Conservation (phyloP, 64 coral and sea anemone genomes). For the Stichodactyla mertensii region DNA sequence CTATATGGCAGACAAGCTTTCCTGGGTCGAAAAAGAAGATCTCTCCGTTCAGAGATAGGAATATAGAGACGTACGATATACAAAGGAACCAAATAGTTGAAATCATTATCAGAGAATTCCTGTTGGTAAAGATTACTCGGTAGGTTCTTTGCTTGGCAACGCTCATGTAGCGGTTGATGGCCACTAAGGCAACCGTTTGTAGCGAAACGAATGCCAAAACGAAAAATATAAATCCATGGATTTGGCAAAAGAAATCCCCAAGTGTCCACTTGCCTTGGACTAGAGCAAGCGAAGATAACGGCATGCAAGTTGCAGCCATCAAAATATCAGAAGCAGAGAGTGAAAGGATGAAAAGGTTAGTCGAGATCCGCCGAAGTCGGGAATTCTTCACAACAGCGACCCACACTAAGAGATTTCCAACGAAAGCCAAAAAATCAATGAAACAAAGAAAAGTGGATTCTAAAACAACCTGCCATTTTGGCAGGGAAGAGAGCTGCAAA, state of each 20-base stretch:
- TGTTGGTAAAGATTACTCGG: constrained; percentile 31
- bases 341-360: constrained; percentile 54
- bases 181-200: constrained; percentile 50
- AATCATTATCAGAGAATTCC: constrained; percentile 37
- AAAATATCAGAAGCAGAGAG: constrained; percentile 59
- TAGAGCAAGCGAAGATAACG: constrained; percentile 47
- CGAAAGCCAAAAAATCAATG: constrained; percentile 43
- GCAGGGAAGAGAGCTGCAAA: constrained; percentile 27
- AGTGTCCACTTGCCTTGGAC: constrained; percentile 42
- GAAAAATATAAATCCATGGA: constrained; percentile 63
- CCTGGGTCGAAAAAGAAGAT: constrained; percentile 45
- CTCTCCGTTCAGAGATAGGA: constrained; percentile 20
- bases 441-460: constrained; percentile 37
- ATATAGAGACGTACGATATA: constrained; percentile 26
- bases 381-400: constrained; percentile 46
- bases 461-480: constrained; percentile 1
- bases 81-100: constrained; percentile 33
- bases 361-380: constrained; percentile 49
- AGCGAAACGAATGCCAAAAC: constrained; percentile 63
- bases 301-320: constrained; percentile 54
- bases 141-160: constrained; percentile 54
- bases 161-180: constrained; percentile 60
- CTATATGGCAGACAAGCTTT: constrained; percentile 54
- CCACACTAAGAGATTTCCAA: constrained; percentile 47
- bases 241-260: constrained; percentile 22